Evolutionary conservation across 2,888 invertebrate genomes (phyloP).

Genomic region (Acanthoscelides obtectus): DNA sequence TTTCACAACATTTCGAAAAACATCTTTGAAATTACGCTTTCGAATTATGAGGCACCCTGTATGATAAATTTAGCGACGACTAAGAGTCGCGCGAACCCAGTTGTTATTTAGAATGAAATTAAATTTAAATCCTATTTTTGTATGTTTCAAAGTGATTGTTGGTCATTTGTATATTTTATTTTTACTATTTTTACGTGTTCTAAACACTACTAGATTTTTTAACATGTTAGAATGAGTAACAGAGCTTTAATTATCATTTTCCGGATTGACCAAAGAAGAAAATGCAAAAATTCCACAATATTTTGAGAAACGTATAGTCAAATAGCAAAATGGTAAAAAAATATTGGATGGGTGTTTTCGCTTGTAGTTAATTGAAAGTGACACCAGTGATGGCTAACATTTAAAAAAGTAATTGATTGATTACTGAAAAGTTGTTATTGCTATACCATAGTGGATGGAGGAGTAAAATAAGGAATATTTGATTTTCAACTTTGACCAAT

Average conservation of each 20-base stretch:
- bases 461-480: too few species aligned
- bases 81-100: background rate
- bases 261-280: constrained; percentile 32
- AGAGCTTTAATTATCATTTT: constrained; percentile 45
- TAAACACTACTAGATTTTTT: constrained; percentile 35
- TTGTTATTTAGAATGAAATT: background rate
- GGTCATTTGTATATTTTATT: constrained; percentile 43
- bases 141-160: constrained; percentile 37
- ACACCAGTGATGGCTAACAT: too few species aligned
- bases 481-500: background rate
- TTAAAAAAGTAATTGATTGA: too few species aligned
- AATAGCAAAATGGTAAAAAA: too few species aligned
- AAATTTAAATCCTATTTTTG: constrained; percentile 41
- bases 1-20: background rate
- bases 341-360: too few species aligned
- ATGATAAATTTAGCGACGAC: background rate
- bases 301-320: too few species aligned
- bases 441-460: too few species aligned
- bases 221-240: constrained; percentile 41
- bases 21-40: background rate
- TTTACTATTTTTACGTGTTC: constrained; percentile 29
- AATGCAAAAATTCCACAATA: too few species aligned
- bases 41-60: background rate
- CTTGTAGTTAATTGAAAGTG: too few species aligned
- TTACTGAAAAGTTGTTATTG: too few species aligned